Evolutionary conservation across 1,140 invertebrate species (phyloP), one percentile per base, ranked within the genome.

Genomic region (Magallana ariakensis): DNA sequence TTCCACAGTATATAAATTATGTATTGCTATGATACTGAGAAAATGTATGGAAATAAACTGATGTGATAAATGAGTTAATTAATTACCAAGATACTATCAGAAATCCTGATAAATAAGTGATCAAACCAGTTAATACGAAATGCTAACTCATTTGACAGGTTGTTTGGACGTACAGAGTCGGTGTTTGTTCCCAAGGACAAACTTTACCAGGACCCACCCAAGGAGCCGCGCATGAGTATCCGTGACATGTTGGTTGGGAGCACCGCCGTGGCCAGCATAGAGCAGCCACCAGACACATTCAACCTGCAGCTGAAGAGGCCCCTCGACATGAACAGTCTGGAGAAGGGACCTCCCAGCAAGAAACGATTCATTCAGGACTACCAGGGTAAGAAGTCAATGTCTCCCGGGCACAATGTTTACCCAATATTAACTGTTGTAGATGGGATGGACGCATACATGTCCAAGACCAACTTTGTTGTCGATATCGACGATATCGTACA

Each of bases 141-240:
- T 0, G 2, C 33, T 5, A 46, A 46, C 33, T 46, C 33, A 0
- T 46, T 86, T 84, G 95, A 89, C 87, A 94, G 93, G 9, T 93
- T 94, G 85, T 94, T 94, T 91, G 93, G 93, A 16, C 89, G 89
- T 13, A 93, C 94, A 8, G 93, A 93, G 86, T 90, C 85, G 19
- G 92, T 94, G n/a, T 94, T 93, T 85, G 89, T 85, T 22, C 90
- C 90, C 13, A 93, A 90, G 83, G 90, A 91, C 46, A 88, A 91
- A 57, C 85, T 91, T 15, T 89, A 90, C 66, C 90, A 89, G 53
- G 91, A 92, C 13, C 89, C 90, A 26, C 87, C 88, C 0, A 57
- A 86, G 62, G 87, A 90, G 26, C 88, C 88, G 58, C 83, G 58
- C 9, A 66, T 89, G 81, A 92, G 90, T 66, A 84, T 92, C 10